These are phyloP conservation scores for Diadumene lineata DNA, from an alignment of 92 coral and sea anemone species.

Conservation along the genomic window DNA sequence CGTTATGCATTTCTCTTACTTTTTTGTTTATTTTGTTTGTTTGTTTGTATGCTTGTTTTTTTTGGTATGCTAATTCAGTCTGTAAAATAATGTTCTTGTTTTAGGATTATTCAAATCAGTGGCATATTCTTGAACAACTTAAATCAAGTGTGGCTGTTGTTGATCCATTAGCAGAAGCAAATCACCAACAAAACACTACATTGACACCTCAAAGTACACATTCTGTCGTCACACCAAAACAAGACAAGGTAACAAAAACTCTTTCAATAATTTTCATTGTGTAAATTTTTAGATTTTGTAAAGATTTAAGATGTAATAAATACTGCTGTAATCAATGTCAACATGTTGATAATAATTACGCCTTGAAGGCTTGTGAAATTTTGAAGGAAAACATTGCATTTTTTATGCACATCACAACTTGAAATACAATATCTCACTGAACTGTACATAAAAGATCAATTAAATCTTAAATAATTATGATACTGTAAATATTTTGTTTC, in stretches of 20 bases:
- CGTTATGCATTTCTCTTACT: no score
- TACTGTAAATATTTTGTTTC: no score
- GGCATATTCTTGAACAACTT: constrained; percentile 76
- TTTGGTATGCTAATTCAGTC: no score
- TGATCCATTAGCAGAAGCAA: constrained; percentile 24
- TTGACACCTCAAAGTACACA: not conserved
- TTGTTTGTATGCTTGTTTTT: not conserved
- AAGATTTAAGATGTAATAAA: not conserved
- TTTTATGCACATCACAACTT: no score
- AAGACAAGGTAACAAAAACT: constrained; percentile 4
- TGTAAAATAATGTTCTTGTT: not conserved
- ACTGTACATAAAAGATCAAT: no score
- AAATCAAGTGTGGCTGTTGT: constrained; percentile 64
- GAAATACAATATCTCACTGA: no score
- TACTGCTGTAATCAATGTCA: no score
- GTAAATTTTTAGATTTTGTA: not conserved
- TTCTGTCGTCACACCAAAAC: not conserved
- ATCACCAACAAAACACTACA: not conserved
- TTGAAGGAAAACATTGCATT: no score
- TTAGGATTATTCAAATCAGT: constrained; percentile 69
- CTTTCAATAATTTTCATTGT: not conserved
- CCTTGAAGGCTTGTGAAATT: no score
- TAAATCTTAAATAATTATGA: no score
- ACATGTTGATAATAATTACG: no score
- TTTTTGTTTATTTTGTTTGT: not conserved